phyloP scores from a whole-genome alignment of 2,113 vertebrate species.

The Pantherophis guttatus region DNA sequence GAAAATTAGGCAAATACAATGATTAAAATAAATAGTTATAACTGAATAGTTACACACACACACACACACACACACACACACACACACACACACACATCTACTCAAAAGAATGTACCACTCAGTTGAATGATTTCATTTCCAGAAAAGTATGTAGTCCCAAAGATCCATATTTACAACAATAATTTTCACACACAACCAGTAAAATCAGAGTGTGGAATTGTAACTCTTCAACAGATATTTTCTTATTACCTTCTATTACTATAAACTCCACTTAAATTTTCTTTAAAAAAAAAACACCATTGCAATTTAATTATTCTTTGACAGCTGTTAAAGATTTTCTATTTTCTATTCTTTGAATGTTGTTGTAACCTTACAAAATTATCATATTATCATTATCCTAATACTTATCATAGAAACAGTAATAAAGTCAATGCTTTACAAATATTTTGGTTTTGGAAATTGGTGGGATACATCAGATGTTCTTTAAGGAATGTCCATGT shows the following conservation, averaged over 20 bases:
- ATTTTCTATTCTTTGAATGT: background rate
- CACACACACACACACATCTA: background rate
- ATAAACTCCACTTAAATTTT: background rate
- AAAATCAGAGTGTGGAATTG: background rate
- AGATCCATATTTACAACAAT: background rate
- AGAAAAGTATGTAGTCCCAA: background rate
- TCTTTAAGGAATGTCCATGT: background rate
- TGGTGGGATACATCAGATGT: background rate
- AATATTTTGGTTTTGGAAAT: background rate
- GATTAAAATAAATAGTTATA: background rate
- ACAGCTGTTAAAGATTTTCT: background rate
- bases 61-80: no score
- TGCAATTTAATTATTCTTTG: background rate
- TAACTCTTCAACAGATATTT: background rate
- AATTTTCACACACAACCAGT: background rate
- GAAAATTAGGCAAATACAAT: slow-evolving; percentile 6
- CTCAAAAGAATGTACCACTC: background rate
- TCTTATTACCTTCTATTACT: background rate
- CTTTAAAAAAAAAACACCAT: background rate
- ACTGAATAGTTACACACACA: no score
- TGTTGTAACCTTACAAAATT: background rate
- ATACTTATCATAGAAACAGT: background rate
- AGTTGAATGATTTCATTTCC: background rate
- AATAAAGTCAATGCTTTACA: background rate
- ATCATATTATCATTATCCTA: background rate